These are phyloP conservation scores for Thymelicus sylvestris DNA, from an alignment of 2,888 invertebrate genomes.

Conservation along the genomic window DNA sequence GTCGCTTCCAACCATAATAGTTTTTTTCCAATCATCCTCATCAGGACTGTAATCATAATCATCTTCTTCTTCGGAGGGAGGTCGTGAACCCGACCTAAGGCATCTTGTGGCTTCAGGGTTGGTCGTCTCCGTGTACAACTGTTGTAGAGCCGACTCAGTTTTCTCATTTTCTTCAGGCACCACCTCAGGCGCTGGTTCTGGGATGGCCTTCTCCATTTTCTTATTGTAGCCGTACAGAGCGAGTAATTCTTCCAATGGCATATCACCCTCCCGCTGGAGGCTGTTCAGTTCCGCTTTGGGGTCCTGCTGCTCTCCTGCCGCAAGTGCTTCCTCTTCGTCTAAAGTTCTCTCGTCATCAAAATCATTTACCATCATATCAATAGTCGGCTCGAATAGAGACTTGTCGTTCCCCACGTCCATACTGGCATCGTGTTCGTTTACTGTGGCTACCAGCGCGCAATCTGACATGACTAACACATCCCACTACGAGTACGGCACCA, in stretches of 20 bases:
- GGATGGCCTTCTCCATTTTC: constrained; percentile 71
- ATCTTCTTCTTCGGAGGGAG: constrained; percentile 92
- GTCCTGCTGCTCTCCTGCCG: constrained; percentile 93
- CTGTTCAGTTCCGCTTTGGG: constrained; percentile 95
- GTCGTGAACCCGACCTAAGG: constrained; percentile 87
- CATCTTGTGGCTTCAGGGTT: constrained; percentile 77
- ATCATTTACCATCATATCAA: constrained; percentile 98
- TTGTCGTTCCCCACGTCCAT: constrained; percentile 84
- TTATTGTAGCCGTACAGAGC: constrained; percentile 93
- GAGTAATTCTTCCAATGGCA: constrained; percentile 96
- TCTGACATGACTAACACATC: constrained; percentile 81
- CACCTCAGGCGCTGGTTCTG: constrained; percentile 64
- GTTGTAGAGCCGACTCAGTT: constrained; percentile 78
- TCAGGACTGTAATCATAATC: constrained; percentile 93
- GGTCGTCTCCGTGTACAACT: constrained; percentile 70
- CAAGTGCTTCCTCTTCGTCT: constrained; percentile 98
- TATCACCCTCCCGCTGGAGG: constrained; percentile 96
- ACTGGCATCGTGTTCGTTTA: constrained; percentile 82
- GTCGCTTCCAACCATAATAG: constrained; percentile 97
- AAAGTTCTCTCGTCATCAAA: constrained; percentile 98
- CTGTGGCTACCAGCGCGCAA: constrained; percentile 82
- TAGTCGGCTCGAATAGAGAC: constrained; percentile 94
- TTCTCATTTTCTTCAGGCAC: constrained; percentile 73
- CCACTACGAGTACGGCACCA: constrained; percentile 60
- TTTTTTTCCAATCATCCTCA: constrained; percentile 96